phyloP scores from a whole-genome alignment of 2,797 vertebrate species.

The Rhadinocentrus ornatus region DNA sequence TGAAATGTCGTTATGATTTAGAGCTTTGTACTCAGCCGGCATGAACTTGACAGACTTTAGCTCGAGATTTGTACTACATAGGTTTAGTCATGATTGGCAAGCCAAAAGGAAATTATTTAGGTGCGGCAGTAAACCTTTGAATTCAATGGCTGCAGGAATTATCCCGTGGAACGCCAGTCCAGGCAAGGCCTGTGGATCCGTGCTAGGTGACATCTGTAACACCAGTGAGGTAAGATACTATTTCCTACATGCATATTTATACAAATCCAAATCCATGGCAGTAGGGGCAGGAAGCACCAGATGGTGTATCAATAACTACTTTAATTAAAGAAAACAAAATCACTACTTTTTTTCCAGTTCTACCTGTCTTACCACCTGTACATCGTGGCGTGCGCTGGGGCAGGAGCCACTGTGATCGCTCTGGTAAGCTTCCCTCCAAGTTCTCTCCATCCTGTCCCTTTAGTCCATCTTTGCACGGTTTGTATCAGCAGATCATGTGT shows the following conservation, averaged over 20 bases:
- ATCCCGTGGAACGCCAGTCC: slow-evolving; percentile 96
- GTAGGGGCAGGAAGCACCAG: neutral
- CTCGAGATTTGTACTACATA: neutral
- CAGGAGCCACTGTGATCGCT: slow-evolving; percentile 97
- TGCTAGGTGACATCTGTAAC: slow-evolving; percentile 91
- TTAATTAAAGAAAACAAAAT: neutral
- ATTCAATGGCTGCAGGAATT: slow-evolving; percentile 85
- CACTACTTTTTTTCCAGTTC: slow-evolving; percentile 86
- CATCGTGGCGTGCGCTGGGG: slow-evolving; percentile 97
- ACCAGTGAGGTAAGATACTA: slow-evolving; percentile 87
- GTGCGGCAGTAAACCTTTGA: slow-evolving; percentile 5
- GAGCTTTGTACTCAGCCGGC: neutral
- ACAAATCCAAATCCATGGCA: neutral
- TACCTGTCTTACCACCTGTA: slow-evolving; percentile 99
- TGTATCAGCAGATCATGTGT: slow-evolving; percentile 62
- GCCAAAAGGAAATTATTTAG: neutral
- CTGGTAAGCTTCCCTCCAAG: slow-evolving; percentile 87
- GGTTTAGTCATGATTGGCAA: slow-evolving; percentile 1
- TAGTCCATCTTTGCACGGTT: slow-evolving; percentile 67
- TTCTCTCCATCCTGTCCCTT: slow-evolving; percentile 44
- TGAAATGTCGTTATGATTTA: neutral
- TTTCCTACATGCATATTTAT: neutral
- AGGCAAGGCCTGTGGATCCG: slow-evolving; percentile 91
- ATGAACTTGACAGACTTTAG: neutral
- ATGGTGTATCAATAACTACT: neutral